These are phyloP conservation scores for Drosophila bifasciata DNA, from an alignment of 1,140 invertebrate genomes.

Conservation along the genomic window DNA sequence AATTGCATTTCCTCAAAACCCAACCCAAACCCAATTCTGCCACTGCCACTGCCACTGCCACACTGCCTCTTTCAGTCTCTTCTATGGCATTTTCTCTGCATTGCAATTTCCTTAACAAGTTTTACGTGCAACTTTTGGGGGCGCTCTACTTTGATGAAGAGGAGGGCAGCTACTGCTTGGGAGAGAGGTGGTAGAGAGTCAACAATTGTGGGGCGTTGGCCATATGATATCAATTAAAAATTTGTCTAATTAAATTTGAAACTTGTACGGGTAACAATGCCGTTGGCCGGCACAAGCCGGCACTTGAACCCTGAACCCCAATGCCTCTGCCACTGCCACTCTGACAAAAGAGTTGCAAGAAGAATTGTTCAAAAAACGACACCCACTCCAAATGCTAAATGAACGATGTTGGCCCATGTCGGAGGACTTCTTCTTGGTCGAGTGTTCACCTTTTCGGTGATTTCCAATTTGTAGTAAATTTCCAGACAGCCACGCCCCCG, in stretches of 20 bases:
- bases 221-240: constrained; percentile 83
- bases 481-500: constrained; percentile 65
- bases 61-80: neutral
- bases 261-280: constrained; percentile 70
- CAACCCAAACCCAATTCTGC: constrained; percentile 3
- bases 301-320: constrained; percentile 67
- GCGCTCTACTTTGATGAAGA: constrained; percentile 44
- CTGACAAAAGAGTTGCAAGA: constrained; percentile 1
- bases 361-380: constrained; percentile 31
- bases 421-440: constrained; percentile 39
- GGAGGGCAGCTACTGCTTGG: constrained; percentile 7
- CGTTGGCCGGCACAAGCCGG: constrained; percentile 54
- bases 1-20: constrained; percentile 56
- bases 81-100: constrained; percentile 13
- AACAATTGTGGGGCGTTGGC: constrained; percentile 58
- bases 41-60: neutral
- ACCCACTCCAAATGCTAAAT: constrained; percentile 63
- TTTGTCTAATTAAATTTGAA: constrained; percentile 82
- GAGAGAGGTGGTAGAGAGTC: constrained; percentile 4
- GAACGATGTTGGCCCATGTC: constrained; percentile 54
- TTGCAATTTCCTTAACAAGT: constrained; percentile 63
- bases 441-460: constrained; percentile 33
- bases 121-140: constrained; percentile 62
- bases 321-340: too few species aligned
- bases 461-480: constrained; percentile 82